These are phyloP conservation scores for Chloropsis hardwickii DNA, from an alignment of 2,113 vertebrate genomes.

Conservation along the genomic window DNA sequence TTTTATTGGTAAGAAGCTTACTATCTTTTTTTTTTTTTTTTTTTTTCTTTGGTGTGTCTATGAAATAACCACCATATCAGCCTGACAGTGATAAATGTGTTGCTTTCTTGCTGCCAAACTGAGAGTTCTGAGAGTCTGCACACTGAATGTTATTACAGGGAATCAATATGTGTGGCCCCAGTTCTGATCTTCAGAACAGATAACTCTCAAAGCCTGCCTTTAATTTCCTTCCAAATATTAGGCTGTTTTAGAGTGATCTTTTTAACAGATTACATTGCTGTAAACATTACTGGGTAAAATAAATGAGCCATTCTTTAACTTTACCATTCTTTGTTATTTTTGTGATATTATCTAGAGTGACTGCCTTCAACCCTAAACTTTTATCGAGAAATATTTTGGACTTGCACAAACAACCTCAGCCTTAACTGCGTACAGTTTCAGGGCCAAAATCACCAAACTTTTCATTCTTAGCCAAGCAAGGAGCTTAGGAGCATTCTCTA, in stretches of 20 bases:
- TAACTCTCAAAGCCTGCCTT: conserved; percentile 64
- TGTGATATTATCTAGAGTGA: not conserved
- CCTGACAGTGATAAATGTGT: conserved; percentile 54
- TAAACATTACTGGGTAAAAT: conserved; percentile 66
- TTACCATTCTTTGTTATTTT: conserved; percentile 12
- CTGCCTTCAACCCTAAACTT: not conserved
- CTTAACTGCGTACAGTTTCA: not conserved
- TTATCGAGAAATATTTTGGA: not conserved
- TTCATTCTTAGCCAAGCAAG: not conserved
- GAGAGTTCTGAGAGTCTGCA: conserved; percentile 37
- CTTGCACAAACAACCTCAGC: not conserved
- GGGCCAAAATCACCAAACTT: not conserved
- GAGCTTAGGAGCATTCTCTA: not conserved
- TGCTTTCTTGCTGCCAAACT: conserved; percentile 51
- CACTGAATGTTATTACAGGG: conserved; percentile 67
- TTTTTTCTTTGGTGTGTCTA: not conserved
- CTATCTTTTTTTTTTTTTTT: not conserved
- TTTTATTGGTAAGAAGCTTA: not conserved
- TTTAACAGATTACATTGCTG: conserved; percentile 55
- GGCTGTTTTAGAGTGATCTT: conserved; percentile 47
- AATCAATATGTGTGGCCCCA: conserved; percentile 47
- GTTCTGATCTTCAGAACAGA: conserved; percentile 67
- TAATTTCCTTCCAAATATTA: conserved; percentile 82
- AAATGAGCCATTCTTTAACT: conserved; percentile 51
- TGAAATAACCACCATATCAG: not conserved